These are phyloP conservation scores for Darevskia nairensis DNA, from an alignment of 2,797 vertebrate species.

Conservation along the genomic window DNA sequence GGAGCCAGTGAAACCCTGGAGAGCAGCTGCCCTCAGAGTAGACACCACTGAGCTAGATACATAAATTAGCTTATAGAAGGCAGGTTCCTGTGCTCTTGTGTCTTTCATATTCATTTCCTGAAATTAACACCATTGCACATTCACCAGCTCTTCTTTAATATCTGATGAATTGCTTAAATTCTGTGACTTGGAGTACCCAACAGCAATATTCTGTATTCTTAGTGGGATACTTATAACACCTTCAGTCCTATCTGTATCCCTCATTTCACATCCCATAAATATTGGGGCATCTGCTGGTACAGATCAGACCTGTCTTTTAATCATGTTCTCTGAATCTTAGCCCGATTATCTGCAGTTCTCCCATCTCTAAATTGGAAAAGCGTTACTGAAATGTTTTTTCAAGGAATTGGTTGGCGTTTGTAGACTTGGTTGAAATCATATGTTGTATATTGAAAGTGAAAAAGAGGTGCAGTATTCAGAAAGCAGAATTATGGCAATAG, in stretches of 20 bases:
- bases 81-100: background rate
- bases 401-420: background rate
- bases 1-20: background rate
- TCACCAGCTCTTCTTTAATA: background rate
- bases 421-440: background rate
- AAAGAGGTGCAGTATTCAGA: background rate
- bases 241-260: background rate
- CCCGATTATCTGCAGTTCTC: rapidly evolving
- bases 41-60: background rate
- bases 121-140: background rate
- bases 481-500: background rate
- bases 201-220: background rate
- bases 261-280: background rate
- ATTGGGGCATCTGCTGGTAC: background rate
- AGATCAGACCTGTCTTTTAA: background rate
- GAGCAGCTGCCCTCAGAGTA: background rate
- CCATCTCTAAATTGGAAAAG: background rate
- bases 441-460: background rate
- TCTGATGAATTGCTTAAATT: background rate
- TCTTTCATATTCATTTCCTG: background rate
- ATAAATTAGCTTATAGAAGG: background rate
- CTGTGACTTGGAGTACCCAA: background rate
- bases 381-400: background rate
- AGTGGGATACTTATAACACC: background rate
- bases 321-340: background rate